Evolutionary conservation across 2,113 vertebrate genomes (phyloP), one percentile per base, ranked within the genome.

Genomic region (Upupa epops): DNA sequence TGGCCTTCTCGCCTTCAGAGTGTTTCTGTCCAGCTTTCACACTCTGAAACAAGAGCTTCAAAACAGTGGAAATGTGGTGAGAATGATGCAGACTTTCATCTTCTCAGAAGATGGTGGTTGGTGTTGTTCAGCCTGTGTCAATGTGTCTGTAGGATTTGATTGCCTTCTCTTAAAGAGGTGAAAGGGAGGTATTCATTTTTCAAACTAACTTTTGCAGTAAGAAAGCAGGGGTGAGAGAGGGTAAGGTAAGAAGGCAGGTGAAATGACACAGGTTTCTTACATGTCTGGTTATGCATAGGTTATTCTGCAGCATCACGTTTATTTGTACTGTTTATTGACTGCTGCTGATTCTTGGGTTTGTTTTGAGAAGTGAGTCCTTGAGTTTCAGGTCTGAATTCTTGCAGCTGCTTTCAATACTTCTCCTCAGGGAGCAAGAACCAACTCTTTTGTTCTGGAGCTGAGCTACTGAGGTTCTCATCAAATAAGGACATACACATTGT

Each of bases 1-100:
- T 26, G 40, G 6, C 28, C 65, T 65, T 64, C 22, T 58, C 82
- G 31, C 17, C 78, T 79, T 86, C 77, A 76, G 69, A 70, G 63
- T 88, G 68, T 73, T 54, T 21, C 34, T 48, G 21, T 34, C 31
- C 34, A 46, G 24, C 55, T 22, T 46, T 79, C 81, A 21, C 28
- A 40, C 19, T 6, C 12, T 42, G 51, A 46, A 45, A 6, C 59
- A 52, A 73, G 49, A 80, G 54, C 48, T 75, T 94, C 36, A 46
- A 80, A 95, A 89, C 64, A 92, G 70, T 83, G 83, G 88, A 95
- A 96, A 90, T 42, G 77, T 88, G 85, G 88, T 93, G 24, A 92
- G 68, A 79, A 17, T 22, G 85, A 51, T 63, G 76, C 63, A 61
- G 28, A 36, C 28, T 70, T 77, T 26, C 16, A n/a, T 24, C 63